Base-by-base conservation (phyloP, 2,888 invertebrate genomes). In the Anodontia alba region DNA sequence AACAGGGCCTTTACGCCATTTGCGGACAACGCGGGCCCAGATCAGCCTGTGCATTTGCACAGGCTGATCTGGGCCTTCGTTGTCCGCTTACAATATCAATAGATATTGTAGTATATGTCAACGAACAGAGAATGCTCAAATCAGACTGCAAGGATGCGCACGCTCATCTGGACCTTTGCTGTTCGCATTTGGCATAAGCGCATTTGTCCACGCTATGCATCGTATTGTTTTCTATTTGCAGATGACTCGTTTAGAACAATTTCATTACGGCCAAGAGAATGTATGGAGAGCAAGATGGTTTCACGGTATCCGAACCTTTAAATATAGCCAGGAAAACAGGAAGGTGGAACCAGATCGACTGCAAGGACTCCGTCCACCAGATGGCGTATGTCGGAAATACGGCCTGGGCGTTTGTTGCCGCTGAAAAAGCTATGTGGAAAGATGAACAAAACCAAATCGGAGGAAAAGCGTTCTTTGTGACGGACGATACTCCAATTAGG, bases 381-480 rank as follows among this genome's bases (percentile, higher is more conserved):
- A 42, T 33, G 23, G 42, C 66, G 3, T 77, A 77, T 36, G 71
- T 15, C 15, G 76, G 76, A 1, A 77, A 77, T 42, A 66, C 66
- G 17, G 76, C 76, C 1, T 71, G 71, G 76, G 49, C 66, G 1
- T 77, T 72, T 62, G 46, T 77, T 12, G 33, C 62, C 17, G 72
- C 72, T 0, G 76, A 77, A 26, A 67, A 23, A 20, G 23, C 72
- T 33, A 10, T 62, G 62, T 17, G 31, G 12, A 62, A 62, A 33
- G 33, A 31, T 12, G 3, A 62, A 8, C 10, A 33, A 36, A 43
- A 20, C 0, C 5, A 29, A 3, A n/a, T 66, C 0, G 67, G 71
- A 5, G 76, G 71, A 17, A 43, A 62, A 10, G 66, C 51, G 1
- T 77, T 23, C 33, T 77, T 77, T 43, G 66, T 49, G 17, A 36